Evolutionary conservation across 64 coral and sea anemone genomes (phyloP).

Genomic region (Stichodactyla mertensii): DNA sequence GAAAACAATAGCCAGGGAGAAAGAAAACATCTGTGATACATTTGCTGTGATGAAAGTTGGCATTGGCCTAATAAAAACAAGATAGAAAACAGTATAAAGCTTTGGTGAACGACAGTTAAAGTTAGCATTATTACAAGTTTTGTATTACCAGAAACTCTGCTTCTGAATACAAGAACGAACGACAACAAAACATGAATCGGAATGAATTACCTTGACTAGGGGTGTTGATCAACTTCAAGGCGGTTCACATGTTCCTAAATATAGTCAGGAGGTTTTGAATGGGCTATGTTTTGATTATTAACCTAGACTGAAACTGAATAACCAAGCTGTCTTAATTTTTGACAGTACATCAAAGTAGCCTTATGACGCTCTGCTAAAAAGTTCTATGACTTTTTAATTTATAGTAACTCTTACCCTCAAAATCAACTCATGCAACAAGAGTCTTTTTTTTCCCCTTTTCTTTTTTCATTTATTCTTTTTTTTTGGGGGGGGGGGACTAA

Average conservation of each 20-base stretch:
- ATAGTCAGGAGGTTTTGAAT: neutral
- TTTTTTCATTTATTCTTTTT: too few relatives aligned
- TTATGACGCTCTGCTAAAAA: neutral
- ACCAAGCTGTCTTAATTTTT: neutral
- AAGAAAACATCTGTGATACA: slow-evolving; percentile 6
- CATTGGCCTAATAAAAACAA: neutral
- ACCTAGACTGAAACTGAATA: neutral
- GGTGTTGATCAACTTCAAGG: neutral
- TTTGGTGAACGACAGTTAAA: neutral
- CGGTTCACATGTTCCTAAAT: neutral
- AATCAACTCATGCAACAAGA: too few relatives aligned
- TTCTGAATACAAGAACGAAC: neutral
- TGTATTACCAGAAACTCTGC: slow-evolving; percentile 2
- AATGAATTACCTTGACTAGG: neutral
- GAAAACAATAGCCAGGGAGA: slow-evolving; percentile 1
- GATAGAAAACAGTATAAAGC: neutral
- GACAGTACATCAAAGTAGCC: neutral
- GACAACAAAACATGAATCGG: neutral
- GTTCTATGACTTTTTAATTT: neutral
- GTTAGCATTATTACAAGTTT: neutral
- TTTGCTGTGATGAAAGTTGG: neutral
- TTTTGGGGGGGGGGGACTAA: neutral
- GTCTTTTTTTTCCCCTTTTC: too few relatives aligned
- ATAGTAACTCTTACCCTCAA: too few relatives aligned
- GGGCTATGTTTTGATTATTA: neutral